These are phyloP conservation scores for Deladenus siricidicola DNA, from an alignment of 2,888 invertebrate genomes.

Conservation along the genomic window DNA sequence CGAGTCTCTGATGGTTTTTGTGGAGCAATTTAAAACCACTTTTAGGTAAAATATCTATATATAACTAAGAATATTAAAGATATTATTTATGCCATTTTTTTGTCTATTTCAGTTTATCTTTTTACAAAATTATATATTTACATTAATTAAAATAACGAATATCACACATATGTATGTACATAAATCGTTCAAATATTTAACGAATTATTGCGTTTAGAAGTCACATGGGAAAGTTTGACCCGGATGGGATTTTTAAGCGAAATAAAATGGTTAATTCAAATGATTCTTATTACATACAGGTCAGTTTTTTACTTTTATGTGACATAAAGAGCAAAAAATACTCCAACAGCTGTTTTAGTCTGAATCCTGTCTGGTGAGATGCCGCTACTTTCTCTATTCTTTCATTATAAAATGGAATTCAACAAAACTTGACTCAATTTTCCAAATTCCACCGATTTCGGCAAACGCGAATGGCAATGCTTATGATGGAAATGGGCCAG, in stretches of 20 bases:
- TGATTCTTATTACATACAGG: slow-evolving; percentile 9
- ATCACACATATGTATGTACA: too few species aligned
- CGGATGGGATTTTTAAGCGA: slow-evolving; percentile 1
- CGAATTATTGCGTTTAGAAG: slow-evolving; percentile 10
- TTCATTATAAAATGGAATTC: slow-evolving; percentile 39
- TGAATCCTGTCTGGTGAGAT: slow-evolving; percentile 30
- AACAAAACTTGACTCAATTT: slow-evolving; percentile 3
- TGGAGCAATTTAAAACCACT: slow-evolving; percentile 4
- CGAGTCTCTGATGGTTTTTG: slow-evolving; percentile 1
- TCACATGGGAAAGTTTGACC: slow-evolving; percentile 10
- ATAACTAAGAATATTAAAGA: too few species aligned
- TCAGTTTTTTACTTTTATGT: too few species aligned
- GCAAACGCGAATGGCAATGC: too few species aligned
- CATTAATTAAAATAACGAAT: too few species aligned
- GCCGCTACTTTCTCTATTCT: slow-evolving; percentile 34
- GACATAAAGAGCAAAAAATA: too few species aligned
- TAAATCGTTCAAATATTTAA: too few species aligned
- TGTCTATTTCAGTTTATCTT: too few species aligned
- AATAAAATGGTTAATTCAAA: slow-evolving; percentile 9
- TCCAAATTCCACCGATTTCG: too few species aligned
- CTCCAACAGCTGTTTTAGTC: slow-evolving; percentile 23
- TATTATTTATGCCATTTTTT: too few species aligned
- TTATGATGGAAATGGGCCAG: too few species aligned
- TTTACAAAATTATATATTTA: too few species aligned
- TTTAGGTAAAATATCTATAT: slow-evolving; percentile 1